Percentiles rank a stretch among this genome's conserved stretches.
Conservation (phyloP, 2,113 vertebrate species). For the Petrocephalus zakoni region DNA sequence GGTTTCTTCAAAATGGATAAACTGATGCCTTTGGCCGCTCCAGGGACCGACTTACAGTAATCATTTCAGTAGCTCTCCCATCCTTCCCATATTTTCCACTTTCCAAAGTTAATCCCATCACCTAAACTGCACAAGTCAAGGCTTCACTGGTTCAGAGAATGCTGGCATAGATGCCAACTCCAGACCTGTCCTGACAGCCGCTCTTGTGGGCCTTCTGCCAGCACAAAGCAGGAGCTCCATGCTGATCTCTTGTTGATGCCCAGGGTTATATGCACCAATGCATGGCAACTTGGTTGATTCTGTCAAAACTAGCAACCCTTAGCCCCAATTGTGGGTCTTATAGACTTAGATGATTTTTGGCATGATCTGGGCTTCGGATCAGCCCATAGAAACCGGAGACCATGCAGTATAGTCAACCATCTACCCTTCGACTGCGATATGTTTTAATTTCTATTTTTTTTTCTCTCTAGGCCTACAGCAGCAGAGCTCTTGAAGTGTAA, state of each 20-base stretch:
- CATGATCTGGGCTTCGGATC: background rate
- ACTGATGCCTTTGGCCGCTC: background rate
- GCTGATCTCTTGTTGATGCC: background rate
- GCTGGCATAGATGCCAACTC: background rate
- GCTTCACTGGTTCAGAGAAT: background rate
- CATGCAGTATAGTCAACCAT: background rate
- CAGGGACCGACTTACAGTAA: background rate
- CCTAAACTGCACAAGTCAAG: background rate
- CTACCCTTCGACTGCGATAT: background rate
- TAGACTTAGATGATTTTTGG: background rate
- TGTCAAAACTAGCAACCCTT: background rate
- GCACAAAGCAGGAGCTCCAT: background rate
- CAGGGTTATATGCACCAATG: background rate
- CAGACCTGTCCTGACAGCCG: background rate
- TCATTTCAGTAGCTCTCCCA: background rate
- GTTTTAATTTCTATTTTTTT: background rate
- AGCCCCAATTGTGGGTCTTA: background rate
- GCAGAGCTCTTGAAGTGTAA: slow-evolving; percentile 39
- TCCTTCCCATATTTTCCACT: background rate
- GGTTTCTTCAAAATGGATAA: background rate
- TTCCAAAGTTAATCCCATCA: background rate
- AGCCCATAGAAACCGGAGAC: background rate
- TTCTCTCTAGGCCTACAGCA: slow-evolving; percentile 35
- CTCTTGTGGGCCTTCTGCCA: background rate
- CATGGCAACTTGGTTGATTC: background rate